Percentiles rank a stretch among this genome's conserved stretches.
Evolutionary conservation across 1,140 invertebrate genomes (phyloP).

Genomic region (Bombyx mandarina): DNA sequence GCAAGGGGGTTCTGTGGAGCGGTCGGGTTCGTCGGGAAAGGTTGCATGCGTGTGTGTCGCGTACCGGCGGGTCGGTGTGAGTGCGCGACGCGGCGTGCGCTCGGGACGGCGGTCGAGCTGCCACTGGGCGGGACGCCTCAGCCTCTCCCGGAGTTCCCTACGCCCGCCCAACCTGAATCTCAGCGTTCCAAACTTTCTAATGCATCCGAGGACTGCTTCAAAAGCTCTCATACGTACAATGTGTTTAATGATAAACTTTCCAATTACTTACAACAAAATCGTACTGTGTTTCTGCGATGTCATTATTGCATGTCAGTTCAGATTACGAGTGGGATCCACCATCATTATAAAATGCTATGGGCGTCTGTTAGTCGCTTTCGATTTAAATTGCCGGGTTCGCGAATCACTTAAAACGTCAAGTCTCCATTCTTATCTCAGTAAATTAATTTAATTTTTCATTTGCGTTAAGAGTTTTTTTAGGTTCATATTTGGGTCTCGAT

Average conservation of each 20-base stretch:
- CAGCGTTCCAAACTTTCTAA: constrained; percentile 22
- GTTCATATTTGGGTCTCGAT: no score
- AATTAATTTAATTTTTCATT: no score
- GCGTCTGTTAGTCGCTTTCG: not conserved
- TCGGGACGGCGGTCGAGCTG: constrained; percentile 47
- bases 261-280: no score
- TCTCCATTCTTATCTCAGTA: no score
- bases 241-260: not conserved
- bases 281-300: no score
- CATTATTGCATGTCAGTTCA: no score
- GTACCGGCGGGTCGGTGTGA: constrained; percentile 49
- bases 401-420: no score
- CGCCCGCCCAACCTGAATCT: constrained; percentile 35
- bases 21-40: constrained; percentile 12
- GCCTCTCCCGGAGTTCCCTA: constrained; percentile 32
- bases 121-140: constrained; percentile 43
- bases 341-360: no score
- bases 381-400: no score
- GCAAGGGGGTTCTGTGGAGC: constrained; percentile 4
- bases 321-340: no score
- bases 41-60: constrained; percentile 41
- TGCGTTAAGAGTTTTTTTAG: no score
- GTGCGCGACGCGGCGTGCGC: constrained; percentile 58
- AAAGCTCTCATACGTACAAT: not conserved
- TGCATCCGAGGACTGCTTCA: constrained; percentile 13